Conservation (phyloP, 2,888 invertebrate genomes). For the Leucania comma region DNA sequence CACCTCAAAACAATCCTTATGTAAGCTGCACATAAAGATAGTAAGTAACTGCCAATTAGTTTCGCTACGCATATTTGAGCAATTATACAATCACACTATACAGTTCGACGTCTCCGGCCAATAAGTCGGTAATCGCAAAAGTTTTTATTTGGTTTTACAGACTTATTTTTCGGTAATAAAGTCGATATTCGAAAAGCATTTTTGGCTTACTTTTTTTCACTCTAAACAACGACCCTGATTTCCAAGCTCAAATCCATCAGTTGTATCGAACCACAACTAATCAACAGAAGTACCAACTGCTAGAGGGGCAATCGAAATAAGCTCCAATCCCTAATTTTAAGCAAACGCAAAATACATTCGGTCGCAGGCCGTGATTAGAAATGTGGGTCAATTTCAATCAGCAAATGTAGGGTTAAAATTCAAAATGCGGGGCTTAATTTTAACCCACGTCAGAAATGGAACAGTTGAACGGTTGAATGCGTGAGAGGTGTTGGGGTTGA, state of each 20-base stretch:
- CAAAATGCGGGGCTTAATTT: slow-evolving; percentile 43
- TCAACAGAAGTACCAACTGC: slow-evolving; percentile 12
- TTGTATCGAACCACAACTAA: slow-evolving; percentile 3
- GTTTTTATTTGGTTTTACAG: too few species aligned
- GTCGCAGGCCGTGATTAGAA: slow-evolving; percentile 45
- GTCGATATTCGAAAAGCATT: too few species aligned
- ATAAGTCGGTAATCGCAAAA: too few species aligned
- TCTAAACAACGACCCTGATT: slow-evolving; percentile 15
- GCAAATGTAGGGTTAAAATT: slow-evolving; percentile 46
- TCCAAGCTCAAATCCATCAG: slow-evolving; percentile 15
- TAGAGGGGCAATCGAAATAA: slow-evolving; percentile 22
- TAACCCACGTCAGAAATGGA: slow-evolving; percentile 35
- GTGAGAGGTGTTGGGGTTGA: slow-evolving; percentile 34
- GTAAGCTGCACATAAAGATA: too few species aligned
- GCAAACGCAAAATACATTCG: slow-evolving; percentile 24
- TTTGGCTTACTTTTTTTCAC: too few species aligned
- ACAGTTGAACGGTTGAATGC: slow-evolving; percentile 31
- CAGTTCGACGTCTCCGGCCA: too few species aligned
- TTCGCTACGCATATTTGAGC: too few species aligned
- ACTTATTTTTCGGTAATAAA: too few species aligned
- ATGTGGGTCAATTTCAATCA: slow-evolving; percentile 53
- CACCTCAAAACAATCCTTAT: too few species aligned
- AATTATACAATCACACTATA: too few species aligned
- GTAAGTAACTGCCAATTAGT: too few species aligned
- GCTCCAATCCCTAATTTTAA: slow-evolving; percentile 23